Conservation (phyloP, 2,888 invertebrate species). For the Lissocephala sabroskyi region DNA sequence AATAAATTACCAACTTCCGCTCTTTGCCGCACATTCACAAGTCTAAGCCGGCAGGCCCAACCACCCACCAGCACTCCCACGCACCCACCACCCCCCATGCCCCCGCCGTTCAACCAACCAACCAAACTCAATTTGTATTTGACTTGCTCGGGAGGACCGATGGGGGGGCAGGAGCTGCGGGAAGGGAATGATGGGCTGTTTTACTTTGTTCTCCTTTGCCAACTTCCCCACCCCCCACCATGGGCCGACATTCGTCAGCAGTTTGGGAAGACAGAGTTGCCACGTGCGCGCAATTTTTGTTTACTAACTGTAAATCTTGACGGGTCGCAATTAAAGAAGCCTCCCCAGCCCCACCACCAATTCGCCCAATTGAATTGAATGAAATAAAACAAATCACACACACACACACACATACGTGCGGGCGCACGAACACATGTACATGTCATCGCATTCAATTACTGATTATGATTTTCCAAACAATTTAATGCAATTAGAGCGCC, state of each 20-base stretch:
- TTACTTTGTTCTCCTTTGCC: neutral
- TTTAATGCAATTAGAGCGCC: constrained; percentile 62
- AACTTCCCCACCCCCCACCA: neutral
- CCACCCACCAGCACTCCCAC: neutral
- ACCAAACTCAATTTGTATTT: constrained; percentile 2
- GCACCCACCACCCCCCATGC: no score
- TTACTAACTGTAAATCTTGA: constrained; percentile 2
- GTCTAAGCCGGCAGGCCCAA: neutral
- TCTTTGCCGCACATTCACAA: constrained; percentile 26
- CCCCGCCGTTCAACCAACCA: no score
- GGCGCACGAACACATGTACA: constrained; percentile 12
- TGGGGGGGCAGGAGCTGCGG: neutral
- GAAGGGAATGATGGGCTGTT: neutral
- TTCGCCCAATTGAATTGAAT: constrained; percentile 31
- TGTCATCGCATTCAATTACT: constrained; percentile 61
- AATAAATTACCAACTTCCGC: constrained; percentile 48
- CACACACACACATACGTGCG: constrained; percentile 10
- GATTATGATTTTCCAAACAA: constrained; percentile 68
- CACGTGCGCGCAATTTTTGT: constrained; percentile 29
- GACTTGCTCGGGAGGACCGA: neutral
- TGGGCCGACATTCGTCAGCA: no score
- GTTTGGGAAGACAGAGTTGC: constrained; percentile 26
- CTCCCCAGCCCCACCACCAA: no score
- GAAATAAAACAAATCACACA: constrained; percentile 16
- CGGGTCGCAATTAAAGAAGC: constrained; percentile 30